Evolutionary conservation across 2,888 invertebrate genomes (phyloP), one percentile per base, ranked within the genome.

Genomic region (Elgonia sp.): DNA sequence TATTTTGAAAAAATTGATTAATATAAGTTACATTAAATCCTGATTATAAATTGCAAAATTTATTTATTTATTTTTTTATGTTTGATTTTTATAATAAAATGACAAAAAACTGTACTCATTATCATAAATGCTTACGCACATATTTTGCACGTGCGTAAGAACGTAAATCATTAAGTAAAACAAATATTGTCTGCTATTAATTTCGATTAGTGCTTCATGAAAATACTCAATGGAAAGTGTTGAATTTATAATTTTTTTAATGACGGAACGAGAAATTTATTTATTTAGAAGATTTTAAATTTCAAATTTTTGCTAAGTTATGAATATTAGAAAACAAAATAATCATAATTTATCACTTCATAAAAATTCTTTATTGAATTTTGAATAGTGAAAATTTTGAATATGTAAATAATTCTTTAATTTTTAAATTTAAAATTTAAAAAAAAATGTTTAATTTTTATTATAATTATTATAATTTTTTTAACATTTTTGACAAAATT

Each of bases 141-240:
- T 76, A 76, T 63, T 76, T 76, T 76, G 37, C 50, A 76, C 50
- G 46, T 50, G 37, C 73, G 63, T 76, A 63, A 63, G 46, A 50
- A 63, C 40, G 60, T 46, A 42, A 21, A 29, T 60, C 46, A 63
- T 76, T 76, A 63, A 63, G 50, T 37, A 76, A 76, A 76, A 76
- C 62, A 76, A 76, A 76, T 50, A 76, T 63, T 46, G 37, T 46
- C 14, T 76, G 46, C 50, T 50, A 50, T 39, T 42, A 73, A 57
- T 40, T 40, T 18, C 42, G 21, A 40, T 73, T 62, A 37, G 16
- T 60, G 21, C 40, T 73, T 73, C 39, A 73, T 57, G 73, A 42
- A 29, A 42, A 39, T 72, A 39, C 29, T 39, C 39, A 29, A 53
- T 57, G 57, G 50, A 46, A 10, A 46, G 46, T 46, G 16, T 46